Base-by-base conservation (phyloP, 1,140 invertebrate genomes). In the Orius insidiosus region DNA sequence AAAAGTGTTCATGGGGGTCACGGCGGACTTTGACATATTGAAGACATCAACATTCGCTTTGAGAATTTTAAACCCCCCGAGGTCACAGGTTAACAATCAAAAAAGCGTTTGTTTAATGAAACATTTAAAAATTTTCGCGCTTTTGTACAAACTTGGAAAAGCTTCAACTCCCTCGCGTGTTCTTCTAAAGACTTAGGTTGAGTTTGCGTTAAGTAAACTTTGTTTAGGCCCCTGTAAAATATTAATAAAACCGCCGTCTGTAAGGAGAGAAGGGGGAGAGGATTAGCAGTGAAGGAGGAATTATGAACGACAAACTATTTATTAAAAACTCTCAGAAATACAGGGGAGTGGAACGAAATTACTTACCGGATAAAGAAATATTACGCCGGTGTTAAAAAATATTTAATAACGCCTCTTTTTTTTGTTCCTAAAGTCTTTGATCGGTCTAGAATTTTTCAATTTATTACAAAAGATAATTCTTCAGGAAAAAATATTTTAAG, bases 261-360 rank as follows among this genome's bases (percentile, higher is more conserved):
- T 18, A 30, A 15, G 19, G 30, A 43, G 16, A 31, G 16, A 32
- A 30, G 41, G 24, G 24, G 39, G 13, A 19, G 41, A 14, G 41
- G 41, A 43, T 43, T 43, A 43, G 41, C 41, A 30, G 41, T 43
- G 41, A 43, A 43, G 41, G 41, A 43, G 41, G 41, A 43, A 43
- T 43, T 43, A 43, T 43, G 18, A 30, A 43, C 41, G 41, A 43
- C 41, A 43, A 43, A 43, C 41, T 43, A 43, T 43, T 43, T 43
- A 43, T 43, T 43, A 43, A 43, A 43, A 43, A 43, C 24, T 43
- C 41, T 31, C 41, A n/a, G 41, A 31, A 18, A 43, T 30, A 30
- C 38, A 10, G 41, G n/a, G 10, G 41, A 43, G 41, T 10, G 41
- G 11, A n/a, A 31, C 19, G 31, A 31, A 18, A 18, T 18, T 40